Conservation (phyloP, 2,888 invertebrate genomes). For the Nomada ruficornis region DNA sequence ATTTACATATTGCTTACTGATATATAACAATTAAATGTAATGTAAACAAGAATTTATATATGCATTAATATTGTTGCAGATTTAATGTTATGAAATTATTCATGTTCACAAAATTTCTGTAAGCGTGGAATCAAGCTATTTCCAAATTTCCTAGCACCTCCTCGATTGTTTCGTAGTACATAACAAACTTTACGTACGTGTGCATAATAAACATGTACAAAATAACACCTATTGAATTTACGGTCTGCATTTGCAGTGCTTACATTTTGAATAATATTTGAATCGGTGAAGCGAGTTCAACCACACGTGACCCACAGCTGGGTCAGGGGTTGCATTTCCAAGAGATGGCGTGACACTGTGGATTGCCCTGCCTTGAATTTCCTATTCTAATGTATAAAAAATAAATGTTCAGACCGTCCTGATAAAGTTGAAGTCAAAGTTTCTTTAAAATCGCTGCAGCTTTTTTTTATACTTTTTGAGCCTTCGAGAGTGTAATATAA, state of each 20-base stretch:
- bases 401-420: neutral
- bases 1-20: too few species aligned
- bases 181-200: too few species aligned
- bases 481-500: too few species aligned
- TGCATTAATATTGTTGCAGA: neutral
- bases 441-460: too few species aligned
- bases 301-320: conserved; percentile 11
- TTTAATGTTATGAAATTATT: neutral
- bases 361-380: neutral
- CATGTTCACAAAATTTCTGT: too few species aligned
- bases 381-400: neutral
- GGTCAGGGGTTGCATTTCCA: conserved; percentile 12
- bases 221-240: neutral
- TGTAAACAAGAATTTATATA: neutral
- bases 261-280: neutral
- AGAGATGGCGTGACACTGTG: conserved; percentile 3
- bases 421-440: neutral
- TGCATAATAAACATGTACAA: too few species aligned
- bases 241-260: neutral
- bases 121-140: too few species aligned
- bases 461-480: too few species aligned
- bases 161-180: too few species aligned
- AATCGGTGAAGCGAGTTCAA: neutral
- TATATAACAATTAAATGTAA: neutral
- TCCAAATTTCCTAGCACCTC: too few species aligned